These are phyloP conservation scores for Numenius arquata DNA, from an alignment of 2,113 vertebrate species.

Conservation along the genomic window DNA sequence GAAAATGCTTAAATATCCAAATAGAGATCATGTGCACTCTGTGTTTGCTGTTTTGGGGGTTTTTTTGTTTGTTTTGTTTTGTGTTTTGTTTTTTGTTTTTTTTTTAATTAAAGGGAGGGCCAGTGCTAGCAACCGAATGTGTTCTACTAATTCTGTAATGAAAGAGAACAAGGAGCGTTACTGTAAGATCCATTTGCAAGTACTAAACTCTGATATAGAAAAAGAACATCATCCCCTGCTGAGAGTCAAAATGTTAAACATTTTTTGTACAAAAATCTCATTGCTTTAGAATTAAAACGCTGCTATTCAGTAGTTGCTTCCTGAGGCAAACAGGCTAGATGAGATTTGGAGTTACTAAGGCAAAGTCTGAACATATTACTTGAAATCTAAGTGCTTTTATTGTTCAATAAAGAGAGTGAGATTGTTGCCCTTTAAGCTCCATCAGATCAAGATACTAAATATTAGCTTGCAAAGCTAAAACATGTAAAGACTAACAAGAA, in stretches of 20 bases:
- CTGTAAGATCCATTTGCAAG: not conserved
- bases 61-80: no score
- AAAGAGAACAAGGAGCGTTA: not conserved
- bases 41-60: not conserved
- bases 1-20: not conserved
- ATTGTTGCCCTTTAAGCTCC: not conserved
- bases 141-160: not conserved
- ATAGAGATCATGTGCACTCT: not conserved
- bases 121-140: not conserved
- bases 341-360: not conserved
- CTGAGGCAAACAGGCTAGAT: not conserved
- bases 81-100: not conserved
- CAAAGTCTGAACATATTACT: not conserved
- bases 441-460: not conserved
- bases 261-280: not conserved
- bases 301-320: not conserved
- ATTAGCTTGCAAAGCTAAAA: not conserved
- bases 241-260: not conserved
- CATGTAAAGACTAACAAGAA: not conserved
- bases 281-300: not conserved
- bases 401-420: not conserved
- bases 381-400: not conserved
- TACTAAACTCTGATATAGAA: not conserved
- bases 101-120: not conserved
- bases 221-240: not conserved